Percentiles rank a stretch among this genome's conserved stretches.
Conservation (phyloP, 2,113 vertebrate species). For the Phylloscopus trochiloides region DNA sequence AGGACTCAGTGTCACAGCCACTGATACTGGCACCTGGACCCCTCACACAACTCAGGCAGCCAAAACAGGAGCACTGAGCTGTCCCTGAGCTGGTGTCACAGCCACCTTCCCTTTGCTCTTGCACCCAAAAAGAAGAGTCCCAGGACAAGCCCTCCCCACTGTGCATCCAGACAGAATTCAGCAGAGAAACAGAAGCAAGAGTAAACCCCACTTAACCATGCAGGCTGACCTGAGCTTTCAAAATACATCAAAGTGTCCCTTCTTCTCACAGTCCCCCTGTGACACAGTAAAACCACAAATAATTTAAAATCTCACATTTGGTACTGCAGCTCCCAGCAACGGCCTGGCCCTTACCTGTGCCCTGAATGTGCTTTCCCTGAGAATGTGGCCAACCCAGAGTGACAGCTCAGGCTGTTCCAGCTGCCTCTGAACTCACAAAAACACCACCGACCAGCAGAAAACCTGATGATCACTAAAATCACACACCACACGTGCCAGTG, state of each 20-base stretch:
- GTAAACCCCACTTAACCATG: rapidly evolving
- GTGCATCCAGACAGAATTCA: rapidly evolving
- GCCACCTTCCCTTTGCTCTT: background rate
- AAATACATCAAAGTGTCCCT: background rate
- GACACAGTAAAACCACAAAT: background rate
- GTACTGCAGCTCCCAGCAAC: background rate
- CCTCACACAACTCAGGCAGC: background rate
- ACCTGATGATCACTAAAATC: background rate
- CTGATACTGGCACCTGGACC: background rate
- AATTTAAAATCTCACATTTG: background rate
- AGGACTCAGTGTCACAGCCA: background rate
- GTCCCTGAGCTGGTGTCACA: background rate
- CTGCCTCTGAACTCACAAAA: background rate
- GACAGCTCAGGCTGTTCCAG: background rate
- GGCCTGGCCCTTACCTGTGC: background rate
- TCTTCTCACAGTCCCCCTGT: background rate
- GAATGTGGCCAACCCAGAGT: background rate
- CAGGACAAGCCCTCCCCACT: background rate
- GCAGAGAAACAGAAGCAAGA: background rate
- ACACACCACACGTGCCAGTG: rapidly evolving
- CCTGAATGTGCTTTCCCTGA: background rate
- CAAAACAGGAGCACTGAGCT: background rate
- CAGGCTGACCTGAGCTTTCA: background rate
- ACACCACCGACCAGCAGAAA: background rate
- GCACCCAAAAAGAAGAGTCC: background rate